These are phyloP conservation scores for Pampusana beccarii DNA, from an alignment of 2,113 vertebrate species.

Conservation along the genomic window DNA sequence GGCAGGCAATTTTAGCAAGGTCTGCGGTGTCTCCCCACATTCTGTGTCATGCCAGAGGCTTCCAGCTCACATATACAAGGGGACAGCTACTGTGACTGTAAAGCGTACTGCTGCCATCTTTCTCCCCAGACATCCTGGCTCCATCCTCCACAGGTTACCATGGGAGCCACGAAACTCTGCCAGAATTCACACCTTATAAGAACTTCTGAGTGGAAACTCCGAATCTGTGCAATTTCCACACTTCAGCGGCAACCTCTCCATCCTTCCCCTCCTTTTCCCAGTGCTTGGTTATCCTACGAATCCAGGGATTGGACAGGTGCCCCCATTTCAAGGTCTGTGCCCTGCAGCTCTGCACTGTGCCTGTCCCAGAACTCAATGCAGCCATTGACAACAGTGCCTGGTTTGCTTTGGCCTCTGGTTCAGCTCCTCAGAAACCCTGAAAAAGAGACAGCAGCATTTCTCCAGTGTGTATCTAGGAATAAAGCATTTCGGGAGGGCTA, in stretches of 20 bases:
- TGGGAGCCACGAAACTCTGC: conserved; percentile 3
- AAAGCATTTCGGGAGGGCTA: neutral
- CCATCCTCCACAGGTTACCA: conserved; percentile 3
- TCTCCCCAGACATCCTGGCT: conserved; percentile 60
- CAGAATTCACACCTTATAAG: conserved; percentile 56
- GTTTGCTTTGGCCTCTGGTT: neutral
- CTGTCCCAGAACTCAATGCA: neutral
- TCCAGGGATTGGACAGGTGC: neutral
- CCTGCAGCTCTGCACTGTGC: neutral
- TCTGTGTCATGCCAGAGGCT: neutral
- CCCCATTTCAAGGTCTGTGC: neutral
- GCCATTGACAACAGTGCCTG: neutral
- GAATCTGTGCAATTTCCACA: conserved; percentile 8
- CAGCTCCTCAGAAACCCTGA: neutral
- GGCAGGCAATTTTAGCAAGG: neutral
- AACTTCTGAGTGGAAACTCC: conserved; percentile 42
- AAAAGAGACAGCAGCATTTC: neutral
- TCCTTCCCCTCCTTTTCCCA: neutral
- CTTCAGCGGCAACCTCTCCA: neutral
- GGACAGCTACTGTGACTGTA: neutral
- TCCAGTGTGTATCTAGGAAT: neutral
- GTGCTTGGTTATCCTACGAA: neutral
- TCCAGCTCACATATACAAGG: accelerated
- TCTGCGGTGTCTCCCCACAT: neutral
- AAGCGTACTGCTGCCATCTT: conserved; percentile 3